These are phyloP conservation scores for Pogonomyrmex barbatus DNA, from an alignment of 1,140 invertebrate species.

Conservation along the genomic window DNA sequence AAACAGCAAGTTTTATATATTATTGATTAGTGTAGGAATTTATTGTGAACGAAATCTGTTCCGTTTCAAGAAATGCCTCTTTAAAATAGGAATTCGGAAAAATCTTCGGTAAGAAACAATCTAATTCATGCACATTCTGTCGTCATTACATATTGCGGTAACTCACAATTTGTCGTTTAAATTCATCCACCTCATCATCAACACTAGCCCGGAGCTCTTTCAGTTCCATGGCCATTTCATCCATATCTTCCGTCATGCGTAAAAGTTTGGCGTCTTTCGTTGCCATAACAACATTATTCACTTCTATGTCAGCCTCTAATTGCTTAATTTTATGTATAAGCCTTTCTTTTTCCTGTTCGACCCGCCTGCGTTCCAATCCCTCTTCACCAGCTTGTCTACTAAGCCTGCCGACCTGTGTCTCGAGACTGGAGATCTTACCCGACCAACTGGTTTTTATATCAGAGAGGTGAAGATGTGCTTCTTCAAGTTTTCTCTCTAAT, in stretches of 20 bases:
- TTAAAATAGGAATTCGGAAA: slow-evolving; percentile 11
- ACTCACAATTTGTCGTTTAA: slow-evolving; percentile 90
- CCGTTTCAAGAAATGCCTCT: slow-evolving; percentile 4
- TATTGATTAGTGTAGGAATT: slow-evolving; percentile 19
- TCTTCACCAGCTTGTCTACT: slow-evolving; percentile 93
- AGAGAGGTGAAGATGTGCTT: slow-evolving; percentile 93
- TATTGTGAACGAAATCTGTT: slow-evolving; percentile 20
- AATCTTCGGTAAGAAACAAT: slow-evolving; percentile 21
- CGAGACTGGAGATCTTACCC: slow-evolving; percentile 93
- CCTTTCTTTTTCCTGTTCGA: slow-evolving; percentile 90
- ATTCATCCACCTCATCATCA: slow-evolving; percentile 88
- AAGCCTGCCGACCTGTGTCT: slow-evolving; percentile 93
- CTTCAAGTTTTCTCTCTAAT: slow-evolving; percentile 92
- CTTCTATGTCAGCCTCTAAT: slow-evolving; percentile 90
- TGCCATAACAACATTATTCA: slow-evolving; percentile 89
- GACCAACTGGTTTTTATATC: slow-evolving; percentile 97
- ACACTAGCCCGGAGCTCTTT: slow-evolving; percentile 88
- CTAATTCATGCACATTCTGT: slow-evolving; percentile 54
- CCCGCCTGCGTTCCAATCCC: slow-evolving; percentile 91
- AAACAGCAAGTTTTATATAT: background rate
- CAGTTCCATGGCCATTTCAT: slow-evolving; percentile 88
- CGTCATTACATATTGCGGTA: slow-evolving; percentile 83
- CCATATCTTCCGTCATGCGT: slow-evolving; percentile 88
- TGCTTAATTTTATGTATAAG: slow-evolving; percentile 89
- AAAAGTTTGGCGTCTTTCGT: slow-evolving; percentile 91